Evolutionary conservation across 2,113 vertebrate species (phyloP).

Genomic region (Myocastor coypus): DNA sequence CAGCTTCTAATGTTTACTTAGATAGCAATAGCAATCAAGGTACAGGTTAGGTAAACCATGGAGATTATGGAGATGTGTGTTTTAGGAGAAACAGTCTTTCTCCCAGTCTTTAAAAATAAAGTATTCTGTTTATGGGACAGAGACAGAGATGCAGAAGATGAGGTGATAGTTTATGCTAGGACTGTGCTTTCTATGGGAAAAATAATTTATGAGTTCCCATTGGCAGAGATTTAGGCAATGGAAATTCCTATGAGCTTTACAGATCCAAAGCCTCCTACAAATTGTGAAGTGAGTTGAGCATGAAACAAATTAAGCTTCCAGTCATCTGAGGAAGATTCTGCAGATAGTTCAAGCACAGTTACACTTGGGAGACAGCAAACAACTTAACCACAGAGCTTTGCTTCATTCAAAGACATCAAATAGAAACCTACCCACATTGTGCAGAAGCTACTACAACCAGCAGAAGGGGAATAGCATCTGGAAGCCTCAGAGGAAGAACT

Average conservation of each 20-base stretch:
- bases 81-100: neutral
- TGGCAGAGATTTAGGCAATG: neutral
- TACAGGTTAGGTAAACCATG: neutral
- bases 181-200: neutral
- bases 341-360: neutral
- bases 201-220: neutral
- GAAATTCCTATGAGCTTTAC: neutral
- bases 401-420: neutral
- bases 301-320: neutral
- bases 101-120: neutral
- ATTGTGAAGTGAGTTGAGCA: neutral
- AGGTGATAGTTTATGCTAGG: neutral
- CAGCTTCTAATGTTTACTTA: neutral
- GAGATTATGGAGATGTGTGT: neutral
- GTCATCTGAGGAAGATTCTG: neutral
- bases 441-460: neutral
- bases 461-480: neutral
- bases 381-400: neutral
- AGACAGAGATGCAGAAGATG: neutral
- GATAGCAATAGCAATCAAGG: neutral
- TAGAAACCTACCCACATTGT: neutral
- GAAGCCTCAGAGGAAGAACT: neutral
- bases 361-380: rapidly evolving
- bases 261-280: neutral
- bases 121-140: neutral